These are phyloP conservation scores for Hydropsyche betteni DNA, from an alignment of 2,888 invertebrate genomes.

Conservation along the genomic window DNA sequence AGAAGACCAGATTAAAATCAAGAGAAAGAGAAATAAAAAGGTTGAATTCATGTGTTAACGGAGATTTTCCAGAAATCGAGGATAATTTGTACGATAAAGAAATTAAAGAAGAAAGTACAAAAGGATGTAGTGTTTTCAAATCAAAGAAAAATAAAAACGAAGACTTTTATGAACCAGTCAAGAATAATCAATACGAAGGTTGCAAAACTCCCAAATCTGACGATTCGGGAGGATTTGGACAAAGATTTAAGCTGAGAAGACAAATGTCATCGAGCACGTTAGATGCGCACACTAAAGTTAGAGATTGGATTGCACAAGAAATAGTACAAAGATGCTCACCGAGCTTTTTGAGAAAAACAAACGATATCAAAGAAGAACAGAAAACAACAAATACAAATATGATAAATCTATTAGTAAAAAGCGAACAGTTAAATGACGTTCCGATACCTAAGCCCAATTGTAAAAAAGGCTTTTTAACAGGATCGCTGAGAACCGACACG, in stretches of 20 bases:
- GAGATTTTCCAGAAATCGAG: slow-evolving; percentile 58
- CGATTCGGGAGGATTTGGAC: slow-evolving; percentile 67
- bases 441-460: slow-evolving; percentile 48
- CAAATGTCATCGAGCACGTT: slow-evolving; percentile 83
- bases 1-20: slow-evolving; percentile 68
- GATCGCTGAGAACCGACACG: slow-evolving; percentile 63
- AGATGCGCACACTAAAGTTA: slow-evolving; percentile 86
- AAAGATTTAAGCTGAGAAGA: slow-evolving; percentile 72
- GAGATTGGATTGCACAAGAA: slow-evolving; percentile 86
- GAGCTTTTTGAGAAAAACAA: slow-evolving; percentile 66
- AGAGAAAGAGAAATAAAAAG: slow-evolving; percentile 63
- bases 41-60: slow-evolving; percentile 62
- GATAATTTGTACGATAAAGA: slow-evolving; percentile 54
- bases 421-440: slow-evolving; percentile 10
- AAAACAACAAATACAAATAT: slow-evolving; percentile 38
- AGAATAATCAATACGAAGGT: slow-evolving; percentile 64
- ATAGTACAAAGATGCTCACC: slow-evolving; percentile 78
- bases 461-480: slow-evolving; percentile 51
- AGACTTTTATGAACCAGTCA: slow-evolving; percentile 64
- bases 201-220: slow-evolving; percentile 68
- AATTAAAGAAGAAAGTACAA: slow-evolving; percentile 61
- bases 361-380: slow-evolving; percentile 39
- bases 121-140: slow-evolving; percentile 69
- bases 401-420: slow-evolving; percentile 33
- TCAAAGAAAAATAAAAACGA: slow-evolving; percentile 67